A percentile compares a stretch with the other conserved stretches of the same genome.
Conservation (phyloP, 2,113 vertebrate species). For the Ammodytes dubius region DNA sequence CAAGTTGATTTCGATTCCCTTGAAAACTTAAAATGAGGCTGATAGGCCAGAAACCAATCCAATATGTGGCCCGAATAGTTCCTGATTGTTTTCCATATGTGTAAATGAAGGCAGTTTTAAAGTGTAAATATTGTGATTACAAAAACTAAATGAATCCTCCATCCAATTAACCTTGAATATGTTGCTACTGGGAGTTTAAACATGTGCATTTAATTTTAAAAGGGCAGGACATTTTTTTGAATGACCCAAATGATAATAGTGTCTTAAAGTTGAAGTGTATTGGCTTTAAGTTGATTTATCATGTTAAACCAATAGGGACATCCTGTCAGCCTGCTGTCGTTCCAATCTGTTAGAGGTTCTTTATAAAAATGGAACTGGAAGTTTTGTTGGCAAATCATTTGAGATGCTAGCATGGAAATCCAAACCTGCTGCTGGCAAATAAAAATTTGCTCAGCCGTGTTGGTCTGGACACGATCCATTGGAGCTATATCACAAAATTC, state of each 20-base stretch:
- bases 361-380: constrained; percentile 37
- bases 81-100: constrained; percentile 7
- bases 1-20: not conserved
- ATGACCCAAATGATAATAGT: not conserved
- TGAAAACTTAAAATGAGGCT: not conserved
- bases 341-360: constrained; percentile 7
- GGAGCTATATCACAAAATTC: too few species aligned
- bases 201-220: not conserved
- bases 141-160: too few species aligned
- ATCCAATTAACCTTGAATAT: too few species aligned
- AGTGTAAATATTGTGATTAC: too few species aligned
- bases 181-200: not conserved
- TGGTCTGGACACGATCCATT: too few species aligned
- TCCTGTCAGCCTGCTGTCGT: constrained; percentile 1
- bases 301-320: constrained; percentile 1
- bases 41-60: not conserved
- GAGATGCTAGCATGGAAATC: not conserved
- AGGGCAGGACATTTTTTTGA: not conserved
- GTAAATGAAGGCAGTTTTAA: not conserved
- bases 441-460: too few species aligned
- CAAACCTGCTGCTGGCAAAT: too few species aligned
- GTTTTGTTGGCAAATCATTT: constrained; percentile 49
- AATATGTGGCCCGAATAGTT: not conserved
- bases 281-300: constrained; percentile 1
- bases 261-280: not conserved